These are phyloP conservation scores for Corvus moneduloides DNA, from an alignment of 2,113 vertebrate genomes.

Conservation along the genomic window DNA sequence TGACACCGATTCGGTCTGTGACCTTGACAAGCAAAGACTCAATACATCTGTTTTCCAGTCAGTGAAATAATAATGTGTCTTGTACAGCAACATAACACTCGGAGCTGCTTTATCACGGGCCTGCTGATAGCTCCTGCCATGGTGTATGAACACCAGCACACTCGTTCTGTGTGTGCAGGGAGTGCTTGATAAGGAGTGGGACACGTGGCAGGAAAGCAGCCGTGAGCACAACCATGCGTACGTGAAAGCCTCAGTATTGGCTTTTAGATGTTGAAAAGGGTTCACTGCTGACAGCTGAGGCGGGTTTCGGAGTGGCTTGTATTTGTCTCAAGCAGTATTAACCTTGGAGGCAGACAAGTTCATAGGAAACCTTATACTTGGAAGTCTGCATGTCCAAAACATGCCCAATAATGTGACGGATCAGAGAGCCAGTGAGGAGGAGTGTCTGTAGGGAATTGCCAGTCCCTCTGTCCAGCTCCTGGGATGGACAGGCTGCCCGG, in stretches of 20 bases:
- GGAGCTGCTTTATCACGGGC: background rate
- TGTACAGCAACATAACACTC: background rate
- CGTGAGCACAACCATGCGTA: background rate
- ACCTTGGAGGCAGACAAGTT: conserved; percentile 37
- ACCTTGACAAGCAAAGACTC: conserved; percentile 43
- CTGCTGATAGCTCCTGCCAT: conserved; percentile 17
- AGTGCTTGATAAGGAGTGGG: background rate
- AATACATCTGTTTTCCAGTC: background rate
- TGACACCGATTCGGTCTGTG: background rate
- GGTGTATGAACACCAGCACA: background rate
- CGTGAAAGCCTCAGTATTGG: background rate
- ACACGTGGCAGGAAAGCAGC: background rate
- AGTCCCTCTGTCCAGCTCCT: background rate
- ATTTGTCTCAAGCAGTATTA: background rate
- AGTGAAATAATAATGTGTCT: conserved; percentile 8
- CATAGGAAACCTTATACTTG: conserved; percentile 6
- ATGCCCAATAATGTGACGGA: background rate
- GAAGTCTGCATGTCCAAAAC: background rate
- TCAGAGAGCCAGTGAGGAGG: background rate
- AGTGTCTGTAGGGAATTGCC: background rate
- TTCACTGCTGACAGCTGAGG: background rate
- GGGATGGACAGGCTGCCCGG: rapidly evolving
- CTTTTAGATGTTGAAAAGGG: background rate
- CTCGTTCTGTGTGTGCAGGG: background rate
- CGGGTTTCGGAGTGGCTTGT: background rate